Base-by-base conservation (phyloP, 2,888 invertebrate genomes). In the Alloplasta piceator region DNA sequence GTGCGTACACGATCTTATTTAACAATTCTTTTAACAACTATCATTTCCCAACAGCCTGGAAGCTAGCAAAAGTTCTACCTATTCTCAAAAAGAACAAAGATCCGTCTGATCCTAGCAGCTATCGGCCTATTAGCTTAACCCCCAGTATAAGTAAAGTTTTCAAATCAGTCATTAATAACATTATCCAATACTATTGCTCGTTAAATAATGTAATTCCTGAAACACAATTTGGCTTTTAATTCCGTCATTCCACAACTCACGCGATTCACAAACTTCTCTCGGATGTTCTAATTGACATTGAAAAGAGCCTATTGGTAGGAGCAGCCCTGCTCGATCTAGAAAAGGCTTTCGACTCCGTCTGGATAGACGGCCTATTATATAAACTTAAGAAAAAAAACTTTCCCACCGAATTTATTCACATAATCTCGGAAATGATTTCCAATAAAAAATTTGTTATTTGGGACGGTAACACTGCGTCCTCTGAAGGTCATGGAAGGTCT, bases 11-110 rank as follows among this genome's bases (percentile, higher is more conserved):
- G 0, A 68, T 68, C 9, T 1, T 81, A 4, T 73, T 83, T 38
- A 83, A 83, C 10, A 83, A 81, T 12, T 52, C 85, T 0, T 78
- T 80, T 50, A 88, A 89, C 12, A 85, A 84, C n/a, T 83, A 73
- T 9, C 82, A 85, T 48, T 89, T 88, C 82, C 89, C 90, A 0
- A 50, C 36, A 0, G 70, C 12, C 14, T 85, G 84, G 85, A 86
- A 84, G 72, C 76, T 16, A 48, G 85, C 85, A 0, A 87, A 86
- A 78, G 61, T 86, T 0, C 80, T 87, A 0, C 61, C 85, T 0
- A 67, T 86, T 4, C 1, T 48, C 0, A 85, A 86, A 74, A 80
- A 81, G 43, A 61, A 16, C 4, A 72, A 82, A 39, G 12, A 58
- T 0, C 56, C 67, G 0, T 6, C 16, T 0, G 36, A 76, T 4